Base-by-base conservation (phyloP, 2,888 invertebrate species). In the Tipula lateralis region DNA sequence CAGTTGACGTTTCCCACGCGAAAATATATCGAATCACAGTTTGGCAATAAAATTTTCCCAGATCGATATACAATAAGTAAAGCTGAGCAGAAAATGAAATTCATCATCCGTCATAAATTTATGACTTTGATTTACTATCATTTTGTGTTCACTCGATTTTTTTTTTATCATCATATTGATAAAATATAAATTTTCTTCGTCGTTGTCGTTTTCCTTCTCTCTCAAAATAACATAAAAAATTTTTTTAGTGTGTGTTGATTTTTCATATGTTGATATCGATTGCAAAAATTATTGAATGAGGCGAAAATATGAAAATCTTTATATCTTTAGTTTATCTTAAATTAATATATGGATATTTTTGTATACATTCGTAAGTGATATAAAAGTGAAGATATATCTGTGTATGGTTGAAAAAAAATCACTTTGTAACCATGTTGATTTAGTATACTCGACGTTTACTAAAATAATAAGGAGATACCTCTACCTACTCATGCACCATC, bases 121-220 rank as follows among this genome's bases (percentile, higher is more conserved):
- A 66, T 66, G 66, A 66, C 66, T 24, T 66, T 66, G 66, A 66
- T 66, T 66, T 66, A 66, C 66, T 66, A 66, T 24, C 24, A 66
- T 16, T 66, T 66, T 66, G 9, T 66, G 16, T 44, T 44, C 19
- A 44, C 16, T 44, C 44, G 44, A n/a, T 44, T 44, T 44, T 44
- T n/a, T 16, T 44, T 44, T 50, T 50, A 50, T 50, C 50, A 44
- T 50, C 44, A 50, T 50, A 50, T 50, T 66, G 66, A 66, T 66
- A 66, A 66, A 66, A 66, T 66, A 66, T 9, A 66, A 24, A n/a
- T 66, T 24, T 24, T 24, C 24, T 1, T 66, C 24, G 7, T 66
- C 12, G 16, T 16, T 16, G 44, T 50, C 36, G 36, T 50, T 19
- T 4, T 50, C n/a, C 1, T n/a, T 50, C 16, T 16, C 1, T 16